These are phyloP conservation scores for Aleiodes alternator DNA, from an alignment of 2,888 invertebrate genomes.

Conservation along the genomic window DNA sequence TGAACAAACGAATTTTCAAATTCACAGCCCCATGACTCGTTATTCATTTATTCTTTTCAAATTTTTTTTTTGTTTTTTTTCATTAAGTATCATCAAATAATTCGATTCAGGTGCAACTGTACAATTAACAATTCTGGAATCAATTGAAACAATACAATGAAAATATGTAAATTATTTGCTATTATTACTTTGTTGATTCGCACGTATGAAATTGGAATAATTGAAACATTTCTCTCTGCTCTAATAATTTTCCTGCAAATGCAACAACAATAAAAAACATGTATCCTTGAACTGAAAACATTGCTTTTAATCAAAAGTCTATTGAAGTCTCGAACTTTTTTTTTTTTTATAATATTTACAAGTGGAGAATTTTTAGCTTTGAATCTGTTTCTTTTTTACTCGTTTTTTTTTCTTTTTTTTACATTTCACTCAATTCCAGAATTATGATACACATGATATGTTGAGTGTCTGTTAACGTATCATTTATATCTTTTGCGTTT, in stretches of 20 bases:
- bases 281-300: too few species aligned
- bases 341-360: too few species aligned
- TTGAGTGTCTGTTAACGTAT: conserved; percentile 14
- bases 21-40: conserved; percentile 57
- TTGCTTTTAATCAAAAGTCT: too few species aligned
- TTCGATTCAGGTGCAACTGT: conserved; percentile 47
- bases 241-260: too few species aligned
- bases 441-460: conserved; percentile 43
- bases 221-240: too few species aligned
- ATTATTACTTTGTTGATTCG: neutral
- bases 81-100: conserved; percentile 53
- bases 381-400: too few species aligned
- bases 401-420: neutral
- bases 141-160: neutral
- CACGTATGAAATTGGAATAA: too few species aligned
- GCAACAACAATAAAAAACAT: too few species aligned
- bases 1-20: conserved; percentile 51
- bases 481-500: neutral
- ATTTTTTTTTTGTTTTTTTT: conserved; percentile 43
- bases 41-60: conserved; percentile 29
- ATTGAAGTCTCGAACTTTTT: too few species aligned
- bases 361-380: too few species aligned
- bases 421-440: conserved; percentile 10
- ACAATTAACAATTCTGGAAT: conserved; percentile 44
- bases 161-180: neutral